phyloP scores from a whole-genome alignment of 2,888 invertebrate species.

The Agrochola lota region DNA sequence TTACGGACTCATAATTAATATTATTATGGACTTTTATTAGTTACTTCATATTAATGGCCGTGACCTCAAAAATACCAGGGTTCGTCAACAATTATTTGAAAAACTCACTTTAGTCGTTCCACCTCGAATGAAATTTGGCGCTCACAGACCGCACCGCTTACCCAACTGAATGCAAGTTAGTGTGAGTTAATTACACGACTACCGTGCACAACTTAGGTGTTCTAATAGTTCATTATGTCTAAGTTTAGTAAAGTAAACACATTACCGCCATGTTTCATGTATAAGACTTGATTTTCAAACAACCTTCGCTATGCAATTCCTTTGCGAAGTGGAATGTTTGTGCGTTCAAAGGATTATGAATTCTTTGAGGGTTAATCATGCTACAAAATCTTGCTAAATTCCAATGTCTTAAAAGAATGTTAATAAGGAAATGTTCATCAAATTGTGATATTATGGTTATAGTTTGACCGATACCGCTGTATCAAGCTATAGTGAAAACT shows the following conservation, averaged over 20 bases:
- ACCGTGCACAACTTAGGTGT: conserved; percentile 49
- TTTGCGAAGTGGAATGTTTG: conserved; percentile 30
- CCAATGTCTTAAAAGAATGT: background rate
- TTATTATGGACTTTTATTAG: background rate
- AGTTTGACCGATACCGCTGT: no score
- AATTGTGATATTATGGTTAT: background rate
- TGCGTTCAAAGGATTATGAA: conserved; percentile 6
- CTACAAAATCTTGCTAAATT: conserved; percentile 5
- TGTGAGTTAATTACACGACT: conserved; percentile 47
- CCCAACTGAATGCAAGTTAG: conserved; percentile 40
- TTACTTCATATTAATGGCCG: background rate
- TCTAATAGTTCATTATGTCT: conserved; percentile 59
- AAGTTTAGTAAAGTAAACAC: conserved; percentile 35
- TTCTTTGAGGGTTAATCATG: background rate
- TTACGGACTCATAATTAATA: background rate
- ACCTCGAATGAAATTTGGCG: conserved; percentile 18
- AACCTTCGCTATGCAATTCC: conserved; percentile 15
- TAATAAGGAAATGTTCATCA: background rate
- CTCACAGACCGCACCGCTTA: conserved; percentile 19
- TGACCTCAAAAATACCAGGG: background rate
- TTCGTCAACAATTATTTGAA: no score
- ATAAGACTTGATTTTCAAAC: conserved; percentile 36
- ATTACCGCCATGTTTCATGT: conserved; percentile 25
- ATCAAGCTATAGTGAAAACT: background rate
- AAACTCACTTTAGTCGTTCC: no score